Conservation (phyloP, 2,888 invertebrate species). For the Neoascia interrupta region DNA sequence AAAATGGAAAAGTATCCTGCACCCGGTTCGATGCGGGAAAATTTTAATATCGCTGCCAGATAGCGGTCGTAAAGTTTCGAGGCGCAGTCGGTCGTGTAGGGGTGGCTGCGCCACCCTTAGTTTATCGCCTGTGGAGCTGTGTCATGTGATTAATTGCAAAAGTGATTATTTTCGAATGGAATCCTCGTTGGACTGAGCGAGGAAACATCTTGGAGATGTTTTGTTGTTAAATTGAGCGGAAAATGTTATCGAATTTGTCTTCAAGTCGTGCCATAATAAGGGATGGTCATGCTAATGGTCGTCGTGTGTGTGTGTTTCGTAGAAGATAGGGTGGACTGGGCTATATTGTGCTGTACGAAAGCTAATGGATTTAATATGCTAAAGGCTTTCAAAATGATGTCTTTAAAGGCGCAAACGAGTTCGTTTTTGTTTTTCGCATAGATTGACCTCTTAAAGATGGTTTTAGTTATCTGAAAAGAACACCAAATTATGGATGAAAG, state of each 20-base stretch:
- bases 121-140: slow-evolving; percentile 50
- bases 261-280: slow-evolving; percentile 1
- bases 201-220: slow-evolving; percentile 58
- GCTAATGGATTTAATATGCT: too few species aligned
- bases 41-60: slow-evolving; percentile 49
- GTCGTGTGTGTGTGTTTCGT: background rate
- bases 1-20: too few species aligned
- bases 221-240: slow-evolving; percentile 65
- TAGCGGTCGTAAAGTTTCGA: slow-evolving; percentile 30
- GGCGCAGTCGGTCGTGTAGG: background rate
- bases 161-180: slow-evolving; percentile 54
- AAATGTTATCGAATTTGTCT: slow-evolving; percentile 55
- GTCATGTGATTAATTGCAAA: slow-evolving; percentile 66
- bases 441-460: too few species aligned
- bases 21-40: slow-evolving; percentile 22
- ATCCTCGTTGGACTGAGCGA: slow-evolving; percentile 5
- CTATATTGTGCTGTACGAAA: too few species aligned
- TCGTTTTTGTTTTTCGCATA: too few species aligned
- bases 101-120: slow-evolving; percentile 5
- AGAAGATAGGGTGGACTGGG: too few species aligned
- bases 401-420: too few species aligned
- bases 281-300: slow-evolving; percentile 38
- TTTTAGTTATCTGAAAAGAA: too few species aligned
- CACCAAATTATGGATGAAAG: too few species aligned
- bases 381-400: too few species aligned